Conservation (phyloP, 2,797 vertebrate genomes). For the Heterohyrax brucei region DNA sequence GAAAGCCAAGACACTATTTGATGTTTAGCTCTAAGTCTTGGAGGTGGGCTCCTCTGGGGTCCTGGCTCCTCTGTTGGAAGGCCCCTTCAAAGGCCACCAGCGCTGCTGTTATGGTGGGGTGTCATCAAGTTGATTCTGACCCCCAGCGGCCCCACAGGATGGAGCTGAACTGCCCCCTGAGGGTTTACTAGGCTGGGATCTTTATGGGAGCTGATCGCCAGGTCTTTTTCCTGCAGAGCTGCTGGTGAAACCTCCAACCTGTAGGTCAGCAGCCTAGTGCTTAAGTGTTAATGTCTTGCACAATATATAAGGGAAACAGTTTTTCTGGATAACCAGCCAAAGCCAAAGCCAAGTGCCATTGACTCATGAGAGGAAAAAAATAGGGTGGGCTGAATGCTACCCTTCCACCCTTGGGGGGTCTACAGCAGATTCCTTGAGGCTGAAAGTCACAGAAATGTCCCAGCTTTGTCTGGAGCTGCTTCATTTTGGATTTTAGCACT, state of each 20-base stretch:
- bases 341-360: too few relatives aligned
- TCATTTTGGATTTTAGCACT: not conserved
- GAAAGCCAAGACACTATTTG: accelerated
- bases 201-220: too few relatives aligned
- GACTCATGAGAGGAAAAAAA: not conserved
- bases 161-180: too few relatives aligned
- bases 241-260: too few relatives aligned
- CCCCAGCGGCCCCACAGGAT: not conserved
- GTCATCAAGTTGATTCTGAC: not conserved
- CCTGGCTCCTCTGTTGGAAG: not conserved
- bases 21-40: not conserved
- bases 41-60: not conserved
- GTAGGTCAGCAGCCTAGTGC: too few relatives aligned
- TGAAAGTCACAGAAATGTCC: not conserved
- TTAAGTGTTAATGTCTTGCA: not conserved
- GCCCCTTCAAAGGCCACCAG: not conserved
- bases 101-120: not conserved
- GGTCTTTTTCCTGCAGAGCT: not conserved
- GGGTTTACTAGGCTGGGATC: not conserved
- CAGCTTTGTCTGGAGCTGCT: not conserved
- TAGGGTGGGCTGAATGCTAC: not conserved
- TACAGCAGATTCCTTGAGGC: not conserved
- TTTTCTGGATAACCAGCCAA: not conserved
- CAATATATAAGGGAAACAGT: not conserved
- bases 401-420: not conserved